Evolutionary conservation across 1,140 invertebrate species (phyloP), one percentile per base, ranked within the genome.

Genomic region (Aplysia californica): DNA sequence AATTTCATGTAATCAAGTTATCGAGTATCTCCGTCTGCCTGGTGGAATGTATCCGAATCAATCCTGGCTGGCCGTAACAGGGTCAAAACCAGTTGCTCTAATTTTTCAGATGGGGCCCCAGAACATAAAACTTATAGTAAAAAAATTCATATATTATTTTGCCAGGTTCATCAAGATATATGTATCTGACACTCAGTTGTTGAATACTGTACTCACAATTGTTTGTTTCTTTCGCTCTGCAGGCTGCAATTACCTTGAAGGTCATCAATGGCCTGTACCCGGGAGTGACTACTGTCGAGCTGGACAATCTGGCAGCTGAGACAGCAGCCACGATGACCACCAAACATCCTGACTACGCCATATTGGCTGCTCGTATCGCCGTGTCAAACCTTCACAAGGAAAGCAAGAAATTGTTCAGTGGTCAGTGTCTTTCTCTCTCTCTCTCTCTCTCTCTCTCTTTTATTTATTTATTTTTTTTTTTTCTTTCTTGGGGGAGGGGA

Each of bases 341-440:
- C 5, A 94, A 95, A 85, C 98, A 99, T 92, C 96, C 97, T 0
- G 98, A 99, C 91, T 99, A 99, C 93, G 97, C 97, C 6, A 92
- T 96, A 76, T 91, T 99, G 58, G 98, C 98, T 75, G 98, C 97
- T 29, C 92, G 98, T 80, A 96, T 99, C 87, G 97, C 96, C 61
- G 93, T 99, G 3, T 98, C 97, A 5, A 99, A 99, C 92, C 91
- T 99, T 56, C 98, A 99, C 85, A 99, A 99, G 87, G 96, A 99
- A 91, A 91, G 89, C 2, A 89, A 87, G 75, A 88, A 89, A 83
- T 82, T 87, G 1, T 91, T 90, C 80, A 90, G 88, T 82, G 89
- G 89, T 90, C 78, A 59, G n/a, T n/a, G n/a, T n/a, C n/a, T n/a
- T n/a, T n/a, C n/a, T n/a, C n/a, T n/a, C n/a, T n/a, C n/a, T n/a